Percentiles rank a stretch among this genome's conserved stretches.
These are phyloP conservation scores for Turdus rufiventris DNA, from an alignment of 2,113 vertebrate species.

Conservation along the genomic window DNA sequence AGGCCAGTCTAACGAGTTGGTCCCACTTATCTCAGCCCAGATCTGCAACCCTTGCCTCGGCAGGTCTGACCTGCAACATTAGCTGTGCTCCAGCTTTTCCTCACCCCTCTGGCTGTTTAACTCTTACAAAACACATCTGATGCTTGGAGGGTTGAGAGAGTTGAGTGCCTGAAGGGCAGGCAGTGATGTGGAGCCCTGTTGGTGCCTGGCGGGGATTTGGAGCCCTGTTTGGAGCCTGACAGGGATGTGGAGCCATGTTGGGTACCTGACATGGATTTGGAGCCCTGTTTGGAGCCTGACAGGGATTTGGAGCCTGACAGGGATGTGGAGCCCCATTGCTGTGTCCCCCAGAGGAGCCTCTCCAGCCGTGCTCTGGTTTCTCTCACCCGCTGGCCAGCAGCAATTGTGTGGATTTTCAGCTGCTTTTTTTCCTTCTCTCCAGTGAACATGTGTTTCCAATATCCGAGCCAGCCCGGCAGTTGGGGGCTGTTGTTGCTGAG, in stretches of 20 bases:
- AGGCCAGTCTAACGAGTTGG: background rate
- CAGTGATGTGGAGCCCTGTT: background rate
- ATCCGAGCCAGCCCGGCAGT: background rate
- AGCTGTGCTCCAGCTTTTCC: background rate
- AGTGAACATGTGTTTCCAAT: constrained; percentile 68
- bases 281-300: background rate
- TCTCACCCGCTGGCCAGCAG: constrained; percentile 27
- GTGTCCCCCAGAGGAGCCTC: background rate
- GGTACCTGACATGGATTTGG: rapidly evolving
- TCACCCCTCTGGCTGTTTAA: background rate
- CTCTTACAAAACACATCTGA: rapidly evolving
- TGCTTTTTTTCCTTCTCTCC: constrained; percentile 41
- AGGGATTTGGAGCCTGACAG: rapidly evolving
- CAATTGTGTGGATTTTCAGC: constrained; percentile 16
- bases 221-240: background rate
- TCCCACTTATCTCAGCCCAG: background rate
- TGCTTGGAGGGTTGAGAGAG: rapidly evolving
- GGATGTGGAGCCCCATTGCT: rapidly evolving
- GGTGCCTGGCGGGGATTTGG: rapidly evolving
- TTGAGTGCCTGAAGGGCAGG: background rate
- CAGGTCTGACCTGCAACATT: background rate
- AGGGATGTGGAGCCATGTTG: no score
- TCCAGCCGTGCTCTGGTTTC: constrained; percentile 32
- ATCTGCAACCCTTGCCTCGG: background rate
- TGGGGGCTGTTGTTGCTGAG: constrained; percentile 25